Conservation (phyloP, 2,113 vertebrate genomes). For the Hemiprocne comata region DNA sequence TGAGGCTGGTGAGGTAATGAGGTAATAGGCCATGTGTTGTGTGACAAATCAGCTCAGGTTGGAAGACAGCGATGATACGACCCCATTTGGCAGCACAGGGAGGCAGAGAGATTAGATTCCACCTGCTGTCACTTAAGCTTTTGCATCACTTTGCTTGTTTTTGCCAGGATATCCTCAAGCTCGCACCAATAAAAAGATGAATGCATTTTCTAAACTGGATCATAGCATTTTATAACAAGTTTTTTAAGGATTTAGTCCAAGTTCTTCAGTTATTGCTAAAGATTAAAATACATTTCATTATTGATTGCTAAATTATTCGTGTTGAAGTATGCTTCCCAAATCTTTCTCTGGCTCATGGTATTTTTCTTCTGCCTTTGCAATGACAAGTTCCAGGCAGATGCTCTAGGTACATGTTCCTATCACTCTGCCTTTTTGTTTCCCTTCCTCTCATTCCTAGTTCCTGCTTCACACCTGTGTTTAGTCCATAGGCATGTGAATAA, state of each 20-base stretch:
- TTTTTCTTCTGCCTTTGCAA: background rate
- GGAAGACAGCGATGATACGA: conserved; percentile 2
- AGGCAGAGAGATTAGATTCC: conserved; percentile 45
- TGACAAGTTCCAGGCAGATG: background rate
- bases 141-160: conserved; percentile 1
- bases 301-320: background rate
- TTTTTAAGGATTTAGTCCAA: conserved; percentile 44
- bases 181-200: conserved; percentile 21
- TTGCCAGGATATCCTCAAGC: conserved; percentile 24
- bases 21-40: conserved; percentile 53
- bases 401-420: background rate
- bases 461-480: background rate
- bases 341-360: background rate
- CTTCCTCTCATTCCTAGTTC: background rate
- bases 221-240: conserved; percentile 23
- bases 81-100: conserved; percentile 21
- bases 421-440: background rate
- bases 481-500: background rate
- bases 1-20: conserved; percentile 27
- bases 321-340: background rate
- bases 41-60: conserved; percentile 51
- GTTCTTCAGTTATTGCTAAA: background rate
- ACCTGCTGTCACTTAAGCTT: conserved; percentile 54
- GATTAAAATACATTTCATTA: background rate
- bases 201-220: conserved; percentile 47